Base-by-base conservation (phyloP, 2,113 vertebrate species). In the Neotoma lepida region DNA sequence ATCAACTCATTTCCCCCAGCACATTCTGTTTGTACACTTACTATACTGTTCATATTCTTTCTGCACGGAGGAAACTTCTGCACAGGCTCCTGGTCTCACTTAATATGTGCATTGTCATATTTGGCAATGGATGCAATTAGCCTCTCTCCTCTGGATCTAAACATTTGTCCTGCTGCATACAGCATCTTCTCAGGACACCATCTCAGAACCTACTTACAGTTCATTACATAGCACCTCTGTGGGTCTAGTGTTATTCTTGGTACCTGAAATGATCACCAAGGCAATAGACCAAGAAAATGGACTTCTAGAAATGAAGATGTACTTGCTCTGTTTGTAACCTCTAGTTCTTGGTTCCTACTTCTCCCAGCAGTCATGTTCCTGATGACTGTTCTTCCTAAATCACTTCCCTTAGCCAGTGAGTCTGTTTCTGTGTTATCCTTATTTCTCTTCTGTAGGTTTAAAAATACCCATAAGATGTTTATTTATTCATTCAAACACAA, bases 291-390 rank as follows among this genome's bases (percentile, higher is more conserved):
- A 58, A 81, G 39, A 9, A 71, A 56, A 4, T 63, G 22, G 33
- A 20, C 22, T 54, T 89, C 86, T 73, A 94, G 93, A 95, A 95
- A 49, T 90, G 28, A 80, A 89, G 18, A 71, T n/a, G 15, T 80
- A 4, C 46, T 86, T 71, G 46, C 44, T 49, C 22, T 54, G 73
- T 81, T 26, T 41, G 41, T 35, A 73, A 68, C 5, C 10, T 86
- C 0, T 51, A 28, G 56, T 78, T 95, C 33, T 85, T 15, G 28
- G 80, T n/a, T 28, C 56, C 56, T 3, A 8, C 56, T 63, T 87
- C 71, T 89, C 81, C 41, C 71, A 85, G 54, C 33, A 44, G n/a
- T 90, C 81, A 6, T 58, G 30, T 49, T 46, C 68, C 41, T 70
- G 14, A 5, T 71, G 14, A 49, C 9, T 28, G 68, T 64, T 87